Evolutionary conservation across 2,888 invertebrate species (phyloP).

Genomic region (Synergus laeviventris): DNA sequence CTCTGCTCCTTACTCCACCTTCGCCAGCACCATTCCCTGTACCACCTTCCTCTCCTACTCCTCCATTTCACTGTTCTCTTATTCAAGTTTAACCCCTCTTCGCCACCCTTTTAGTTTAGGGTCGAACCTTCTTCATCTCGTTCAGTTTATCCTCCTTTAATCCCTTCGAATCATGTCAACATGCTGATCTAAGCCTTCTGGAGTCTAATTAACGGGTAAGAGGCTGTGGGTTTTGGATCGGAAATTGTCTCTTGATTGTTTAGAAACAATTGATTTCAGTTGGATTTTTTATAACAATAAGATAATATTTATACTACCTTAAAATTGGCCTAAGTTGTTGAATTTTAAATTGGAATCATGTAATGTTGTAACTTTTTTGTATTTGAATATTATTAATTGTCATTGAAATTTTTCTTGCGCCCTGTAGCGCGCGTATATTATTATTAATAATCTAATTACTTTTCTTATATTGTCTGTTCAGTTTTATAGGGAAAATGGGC

Average conservation of each 20-base stretch:
- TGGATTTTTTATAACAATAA: too few species aligned
- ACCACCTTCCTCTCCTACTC: slow-evolving; percentile 46
- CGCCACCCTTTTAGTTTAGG: slow-evolving; percentile 48
- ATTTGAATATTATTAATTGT: too few species aligned
- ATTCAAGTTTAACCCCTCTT: slow-evolving; percentile 46
- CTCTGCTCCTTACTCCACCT: slow-evolving; percentile 53
- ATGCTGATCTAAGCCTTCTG: neutral
- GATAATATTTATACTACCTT: too few species aligned
- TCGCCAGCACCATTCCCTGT: slow-evolving; percentile 48
- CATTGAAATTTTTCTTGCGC: too few species aligned
- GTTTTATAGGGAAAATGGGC: neutral
- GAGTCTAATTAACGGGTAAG: neutral
- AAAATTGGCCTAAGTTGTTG: too few species aligned
- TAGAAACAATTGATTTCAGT: neutral
- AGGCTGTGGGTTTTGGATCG: neutral
- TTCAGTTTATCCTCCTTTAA: slow-evolving; percentile 1
- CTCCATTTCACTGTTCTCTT: slow-evolving; percentile 51
- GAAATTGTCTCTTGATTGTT: neutral
- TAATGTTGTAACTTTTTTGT: too few species aligned
- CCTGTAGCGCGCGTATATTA: too few species aligned
- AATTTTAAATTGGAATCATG: too few species aligned
- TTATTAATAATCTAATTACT: neutral
- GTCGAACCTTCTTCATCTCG: slow-evolving; percentile 41
- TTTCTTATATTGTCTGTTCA: neutral
- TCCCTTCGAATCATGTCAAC: neutral